Percentiles rank a stretch among this genome's conserved stretches.
Conservation (phyloP, 2,113 vertebrate species). For the Megaceryle maxima region DNA sequence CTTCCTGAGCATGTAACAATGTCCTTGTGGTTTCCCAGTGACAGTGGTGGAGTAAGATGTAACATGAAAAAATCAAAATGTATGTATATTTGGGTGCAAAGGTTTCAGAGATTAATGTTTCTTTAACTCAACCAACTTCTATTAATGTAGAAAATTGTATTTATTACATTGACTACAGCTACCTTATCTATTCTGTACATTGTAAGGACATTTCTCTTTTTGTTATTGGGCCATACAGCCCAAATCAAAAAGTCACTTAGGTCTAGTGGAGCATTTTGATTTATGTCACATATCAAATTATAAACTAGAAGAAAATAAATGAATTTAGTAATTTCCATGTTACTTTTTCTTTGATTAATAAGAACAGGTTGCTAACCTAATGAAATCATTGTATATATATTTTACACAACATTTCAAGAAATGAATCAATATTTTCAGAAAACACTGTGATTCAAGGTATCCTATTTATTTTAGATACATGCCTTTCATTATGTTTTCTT, state of each 20-base stretch:
- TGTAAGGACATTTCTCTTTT: not conserved
- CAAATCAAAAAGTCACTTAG: not conserved
- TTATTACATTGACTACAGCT: not conserved
- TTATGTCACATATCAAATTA: not conserved
- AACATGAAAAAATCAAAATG: not conserved
- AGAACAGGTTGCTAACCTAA: not conserved
- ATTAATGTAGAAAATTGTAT: not conserved
- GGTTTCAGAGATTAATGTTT: not conserved
- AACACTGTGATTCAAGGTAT: constrained; percentile 4
- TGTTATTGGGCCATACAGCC: not conserved
- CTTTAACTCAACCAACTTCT: not conserved
- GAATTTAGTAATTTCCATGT: not conserved
- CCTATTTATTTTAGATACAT: constrained; percentile 11
- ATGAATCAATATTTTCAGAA: constrained; percentile 31
- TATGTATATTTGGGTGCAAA: not conserved
- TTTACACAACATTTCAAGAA: not conserved
- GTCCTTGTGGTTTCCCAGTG: not conserved
- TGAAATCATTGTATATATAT: not conserved
- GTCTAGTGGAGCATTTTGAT: not conserved
- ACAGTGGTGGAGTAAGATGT: not conserved
- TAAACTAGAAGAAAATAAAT: constrained; percentile 1
- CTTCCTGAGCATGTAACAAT: not conserved
- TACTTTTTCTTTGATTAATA: constrained; percentile 27
- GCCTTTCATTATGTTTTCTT: not conserved
- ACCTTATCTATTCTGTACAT: not conserved